Percentiles rank a stretch among this genome's conserved stretches.
Conservation (phyloP, 2,888 invertebrate species). For the Chalcis sispes region DNA sequence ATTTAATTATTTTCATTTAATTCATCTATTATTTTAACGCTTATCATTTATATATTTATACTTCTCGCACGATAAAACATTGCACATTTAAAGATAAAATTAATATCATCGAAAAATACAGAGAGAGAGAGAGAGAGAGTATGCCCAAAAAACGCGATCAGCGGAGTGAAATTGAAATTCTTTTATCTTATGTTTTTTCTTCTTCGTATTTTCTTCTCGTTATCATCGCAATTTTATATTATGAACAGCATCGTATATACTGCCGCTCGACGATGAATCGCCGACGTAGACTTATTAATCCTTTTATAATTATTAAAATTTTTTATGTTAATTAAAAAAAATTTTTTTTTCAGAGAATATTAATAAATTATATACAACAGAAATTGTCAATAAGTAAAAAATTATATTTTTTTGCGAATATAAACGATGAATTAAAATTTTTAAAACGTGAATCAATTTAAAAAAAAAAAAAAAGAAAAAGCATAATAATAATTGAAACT, state of each 20-base stretch:
- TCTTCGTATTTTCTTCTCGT: constrained; percentile 19
- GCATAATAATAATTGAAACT: no score
- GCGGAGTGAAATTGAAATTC: constrained; percentile 34
- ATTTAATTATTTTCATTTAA: constrained; percentile 18
- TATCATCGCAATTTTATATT: constrained; percentile 24
- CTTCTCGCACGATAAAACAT: constrained; percentile 55
- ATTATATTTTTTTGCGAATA: no score
- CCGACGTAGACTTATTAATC: constrained; percentile 16
- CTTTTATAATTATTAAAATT: no score
- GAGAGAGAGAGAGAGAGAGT: no score
- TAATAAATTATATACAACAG: no score
- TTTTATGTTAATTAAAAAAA: no score
- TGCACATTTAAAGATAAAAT: constrained; percentile 59
- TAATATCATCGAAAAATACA: constrained; percentile 51
- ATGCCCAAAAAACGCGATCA: constrained; percentile 45
- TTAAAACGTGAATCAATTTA: no score
- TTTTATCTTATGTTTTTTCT: constrained; percentile 10
- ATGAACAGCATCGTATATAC: constrained; percentile 43
- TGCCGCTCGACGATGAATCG: constrained; percentile 28
- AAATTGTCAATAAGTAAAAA: no score
- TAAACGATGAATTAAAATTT: no score
- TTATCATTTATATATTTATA: constrained; percentile 32
- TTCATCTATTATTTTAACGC: constrained; percentile 28
- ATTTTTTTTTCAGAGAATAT: no score
- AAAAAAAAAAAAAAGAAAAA: neutral